These are phyloP conservation scores for Drosophila ananassae DNA, from an alignment of 1,140 invertebrate species.

Conservation along the genomic window DNA sequence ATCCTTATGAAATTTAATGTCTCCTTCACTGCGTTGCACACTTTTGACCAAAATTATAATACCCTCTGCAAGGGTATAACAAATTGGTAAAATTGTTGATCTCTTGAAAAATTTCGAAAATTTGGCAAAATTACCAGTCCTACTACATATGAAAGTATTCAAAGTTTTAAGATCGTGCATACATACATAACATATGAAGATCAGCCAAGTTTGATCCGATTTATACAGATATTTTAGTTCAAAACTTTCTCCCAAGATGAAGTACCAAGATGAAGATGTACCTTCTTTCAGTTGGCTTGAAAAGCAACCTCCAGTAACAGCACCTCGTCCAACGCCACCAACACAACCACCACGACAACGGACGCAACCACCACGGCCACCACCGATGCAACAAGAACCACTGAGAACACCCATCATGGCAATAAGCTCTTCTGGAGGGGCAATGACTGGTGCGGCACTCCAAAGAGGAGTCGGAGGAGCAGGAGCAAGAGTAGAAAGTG, in stretches of 20 bases:
- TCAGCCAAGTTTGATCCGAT: too few relatives aligned
- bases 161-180: too few relatives aligned
- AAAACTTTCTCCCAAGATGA: constrained; percentile 7
- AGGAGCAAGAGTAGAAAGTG: not conserved
- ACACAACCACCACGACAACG: constrained; percentile 1
- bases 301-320: constrained; percentile 11
- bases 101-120: too few relatives aligned
- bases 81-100: too few relatives aligned
- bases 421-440: not conserved
- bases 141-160: too few relatives aligned
- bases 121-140: too few relatives aligned
- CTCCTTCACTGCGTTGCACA: too few relatives aligned
- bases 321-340: not conserved
- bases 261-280: not conserved
- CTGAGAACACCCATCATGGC: not conserved
- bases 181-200: too few relatives aligned
- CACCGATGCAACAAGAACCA: not conserved
- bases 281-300: not conserved
- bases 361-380: not conserved
- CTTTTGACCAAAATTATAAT: too few relatives aligned
- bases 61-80: too few relatives aligned
- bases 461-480: not conserved
- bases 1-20: too few relatives aligned
- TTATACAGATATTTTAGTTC: not conserved
- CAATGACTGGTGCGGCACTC: constrained; percentile 9